These are phyloP conservation scores for Helleia helle DNA, from an alignment of 2,888 invertebrate genomes.

Conservation along the genomic window DNA sequence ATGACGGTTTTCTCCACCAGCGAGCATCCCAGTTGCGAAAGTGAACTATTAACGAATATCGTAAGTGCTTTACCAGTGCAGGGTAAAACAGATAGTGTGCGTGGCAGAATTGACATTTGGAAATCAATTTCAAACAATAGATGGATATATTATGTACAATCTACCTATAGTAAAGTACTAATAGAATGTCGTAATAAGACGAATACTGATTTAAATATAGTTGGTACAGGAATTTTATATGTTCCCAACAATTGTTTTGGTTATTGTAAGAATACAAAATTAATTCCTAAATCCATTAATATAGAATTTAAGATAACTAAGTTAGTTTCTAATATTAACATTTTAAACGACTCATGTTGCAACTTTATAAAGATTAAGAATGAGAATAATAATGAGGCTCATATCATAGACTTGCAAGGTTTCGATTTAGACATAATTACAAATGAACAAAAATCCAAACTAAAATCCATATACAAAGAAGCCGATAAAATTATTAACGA, in stretches of 20 bases:
- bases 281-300: background rate
- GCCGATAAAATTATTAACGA: constrained; percentile 1
- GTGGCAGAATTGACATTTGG: constrained; percentile 16
- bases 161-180: background rate
- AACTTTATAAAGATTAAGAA: background rate
- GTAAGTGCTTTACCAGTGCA: constrained; percentile 3
- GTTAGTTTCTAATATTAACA: background rate
- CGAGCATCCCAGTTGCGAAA: constrained; percentile 16
- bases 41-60: constrained; percentile 16
- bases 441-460: background rate
- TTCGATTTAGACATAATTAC: background rate
- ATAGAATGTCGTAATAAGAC: background rate
- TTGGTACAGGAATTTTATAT: background rate
- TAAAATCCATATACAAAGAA: background rate
- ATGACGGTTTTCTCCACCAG: background rate
- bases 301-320: background rate
- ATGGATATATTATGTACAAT: constrained; percentile 19
- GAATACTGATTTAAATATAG: background rate
- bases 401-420: background rate
- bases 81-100: constrained; percentile 11
- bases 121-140: constrained; percentile 15
- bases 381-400: background rate
- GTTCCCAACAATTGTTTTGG: constrained; percentile 1
- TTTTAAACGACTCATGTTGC: constrained; percentile 3
- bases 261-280: constrained; percentile 1